phyloP scores from a whole-genome alignment of 2,888 invertebrate species.

The Drosophila ochracea region DNA sequence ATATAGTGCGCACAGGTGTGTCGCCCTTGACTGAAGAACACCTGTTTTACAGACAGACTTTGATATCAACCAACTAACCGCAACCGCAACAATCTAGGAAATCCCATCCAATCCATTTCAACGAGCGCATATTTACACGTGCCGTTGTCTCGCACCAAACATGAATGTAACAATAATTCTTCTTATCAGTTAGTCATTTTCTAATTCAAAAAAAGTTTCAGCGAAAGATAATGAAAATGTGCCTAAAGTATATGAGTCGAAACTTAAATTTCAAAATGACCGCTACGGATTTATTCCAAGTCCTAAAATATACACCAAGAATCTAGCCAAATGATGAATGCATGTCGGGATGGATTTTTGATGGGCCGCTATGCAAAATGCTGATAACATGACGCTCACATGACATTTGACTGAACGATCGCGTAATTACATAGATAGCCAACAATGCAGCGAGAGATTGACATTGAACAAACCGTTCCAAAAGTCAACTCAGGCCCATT shows the following conservation, averaged over 20 bases:
- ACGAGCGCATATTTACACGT: conserved; percentile 41
- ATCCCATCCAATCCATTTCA: background rate
- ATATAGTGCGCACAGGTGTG: conserved; percentile 28
- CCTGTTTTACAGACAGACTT: conserved; percentile 38
- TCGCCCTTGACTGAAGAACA: conserved; percentile 47
- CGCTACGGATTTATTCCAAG: conserved; percentile 13
- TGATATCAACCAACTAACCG: conserved; percentile 8
- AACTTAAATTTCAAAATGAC: conserved; percentile 30
- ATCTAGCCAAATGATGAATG: conserved; percentile 34
- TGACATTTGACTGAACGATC: conserved; percentile 43
- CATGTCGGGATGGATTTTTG: conserved; percentile 33
- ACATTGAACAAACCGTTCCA: background rate
- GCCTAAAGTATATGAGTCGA: conserved; percentile 31
- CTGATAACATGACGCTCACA: conserved; percentile 62
- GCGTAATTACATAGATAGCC: conserved; percentile 45
- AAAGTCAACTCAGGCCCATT: background rate
- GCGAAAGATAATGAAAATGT: background rate
- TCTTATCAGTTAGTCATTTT: conserved; percentile 65
- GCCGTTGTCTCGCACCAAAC: conserved; percentile 12
- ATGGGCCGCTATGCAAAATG: conserved; percentile 23
- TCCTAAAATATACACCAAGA: conserved; percentile 6
- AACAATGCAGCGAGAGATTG: conserved; percentile 19
- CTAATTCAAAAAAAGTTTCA: conserved; percentile 25
- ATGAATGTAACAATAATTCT: conserved; percentile 6
- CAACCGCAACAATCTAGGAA: conserved; percentile 4